Evolutionary conservation across 2,113 vertebrate genomes (phyloP), one percentile per base, ranked within the genome.

Genomic region (Clarias batrachus): DNA sequence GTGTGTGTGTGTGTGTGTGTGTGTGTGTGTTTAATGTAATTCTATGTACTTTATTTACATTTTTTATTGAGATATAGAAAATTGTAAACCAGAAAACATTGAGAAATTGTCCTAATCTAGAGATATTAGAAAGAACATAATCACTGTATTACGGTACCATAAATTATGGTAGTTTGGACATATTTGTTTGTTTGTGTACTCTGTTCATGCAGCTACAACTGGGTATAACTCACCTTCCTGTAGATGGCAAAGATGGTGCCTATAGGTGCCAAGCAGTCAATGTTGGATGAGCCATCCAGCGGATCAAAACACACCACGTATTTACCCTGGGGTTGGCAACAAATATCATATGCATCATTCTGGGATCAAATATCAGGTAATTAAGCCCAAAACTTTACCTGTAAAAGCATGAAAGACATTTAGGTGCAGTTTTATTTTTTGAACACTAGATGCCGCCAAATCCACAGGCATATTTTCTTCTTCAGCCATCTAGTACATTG

Each of bases 181-280:
- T 6, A 33, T 33, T 33, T 33, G 30, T 37, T 80, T 41, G 48
- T 41, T n/a, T 37, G 52, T 33, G 48, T 19, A 14, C 14, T 77
- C 17, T 87, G 54, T 70, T 37, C 52, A 25, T 79, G 11, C 63
- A 48, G 17, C 52, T 70, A 33, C 16, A 52, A 7, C 0, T 23
- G 12, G 84, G 2, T n/a, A 66, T 54, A 19, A 90, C 95, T 95
- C 92, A 99, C 97, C 91, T 97, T 96, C 93, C 95, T 97, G 93
- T 98, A 99, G 92, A 99, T 95, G 81, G 97, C 97, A 85, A 99
- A 99, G 91, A 99, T 99, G 33, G 97, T 99, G 90, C 98, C 97
- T 62, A 99, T 98, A 0, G 98, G 96, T 59, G 97, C 97, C 93
- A 99, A 93, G 85, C 98, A 99, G 93, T 99, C 98, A 37, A 99